Evolutionary conservation across 2,888 invertebrate genomes (phyloP), one percentile per base, ranked within the genome.

Genomic region (Platynereis dumerilii): DNA sequence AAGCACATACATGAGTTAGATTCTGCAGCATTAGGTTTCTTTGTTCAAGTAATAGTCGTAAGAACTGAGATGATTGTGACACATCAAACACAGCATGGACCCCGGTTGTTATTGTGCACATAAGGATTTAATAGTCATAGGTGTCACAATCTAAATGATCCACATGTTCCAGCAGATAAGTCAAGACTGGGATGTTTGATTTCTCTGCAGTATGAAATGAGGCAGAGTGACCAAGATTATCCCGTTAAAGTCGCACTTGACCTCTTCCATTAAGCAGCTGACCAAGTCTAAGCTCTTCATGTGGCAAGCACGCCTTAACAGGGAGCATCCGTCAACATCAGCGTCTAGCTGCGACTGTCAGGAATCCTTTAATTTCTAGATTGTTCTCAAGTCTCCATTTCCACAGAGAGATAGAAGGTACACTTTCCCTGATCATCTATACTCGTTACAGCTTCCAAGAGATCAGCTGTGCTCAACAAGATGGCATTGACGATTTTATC

Each of bases 131-230:
- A 15, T 57, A 39, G 17, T 67, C 72, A 20, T 59, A 59, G 26
- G 52, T 27, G 64, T 72, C 72, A n/a, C 56, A 27, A 2, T 63
- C 58, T n/a, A 67, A 27, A 12, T 27, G 28, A 17, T 54, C 58
- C 12, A 55, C 60, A 24, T 61, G 60, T 3, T 67, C 59, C 39
- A 74, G 57, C 12, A 74, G 57, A 52, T 67, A 69, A 2, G 45
- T 59, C 12, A 69, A 67, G 3, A 63, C 63, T 2, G 53, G 53
- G 5, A 67, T n/a, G 42, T 69, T 67, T 28, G 66, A 65, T n/a
- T 66, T 34, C 58, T 72, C 70, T 2, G 69, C 66, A 12, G 73
- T 69, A 58, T 72, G 65, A 64, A 72, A 72, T 17, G 73, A 55
- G 27, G 74, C 73, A 34, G 45, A 55, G 17, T 69, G 34, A 2